Base-by-base conservation (phyloP, 2,113 vertebrate species). In the Panurus biarmicus region DNA sequence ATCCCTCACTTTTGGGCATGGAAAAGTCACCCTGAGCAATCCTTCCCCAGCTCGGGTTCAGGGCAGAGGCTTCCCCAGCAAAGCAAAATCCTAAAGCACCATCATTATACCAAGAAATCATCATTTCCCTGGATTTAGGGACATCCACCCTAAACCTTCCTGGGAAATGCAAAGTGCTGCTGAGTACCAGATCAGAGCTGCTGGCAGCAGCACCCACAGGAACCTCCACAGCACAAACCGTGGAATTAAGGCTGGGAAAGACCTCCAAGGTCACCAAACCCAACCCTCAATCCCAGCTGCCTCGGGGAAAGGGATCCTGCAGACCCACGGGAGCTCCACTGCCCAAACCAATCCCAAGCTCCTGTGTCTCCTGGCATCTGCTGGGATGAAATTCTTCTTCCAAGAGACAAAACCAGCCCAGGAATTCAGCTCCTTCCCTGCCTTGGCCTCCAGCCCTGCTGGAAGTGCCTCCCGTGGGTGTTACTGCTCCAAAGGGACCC, bases 251-350 rank as follows among this genome's bases (percentile, higher is more conserved):
- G 48, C 7, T 48, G 70, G 70, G 20, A 57, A 84, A 48, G 21
- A 11, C 9, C 57, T 33, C 38, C 33, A 14, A 4, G 50, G 4
- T 11, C 11, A 28, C 45, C 33, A 10, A 61, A 20, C 10, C 25
- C 69, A 28, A 3, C 24, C 6, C 6, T 2, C 38, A 23, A 6
- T 21, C 21, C 36, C 54, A 22, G 11, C 44, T 14, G 11, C 7
- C 14, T 18, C 45, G 40, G 33, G 48, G 48, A 20, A 64, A 47
- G 56, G 1, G n/a, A 6, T 25, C 62, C 48, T 45, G 35, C 10
- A 14, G 26, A 7, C 28, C 56, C 51, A 13, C 0, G 0, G 5
- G 14, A 45, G 21, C 20, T 58, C 9, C 53, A 45, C 8, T 28
- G 56, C 20, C 28, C 28, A 26, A 23, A 35, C 11, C 23, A 50